phyloP scores from a whole-genome alignment of 2,888 invertebrate genomes.

The Acleris literana region DNA sequence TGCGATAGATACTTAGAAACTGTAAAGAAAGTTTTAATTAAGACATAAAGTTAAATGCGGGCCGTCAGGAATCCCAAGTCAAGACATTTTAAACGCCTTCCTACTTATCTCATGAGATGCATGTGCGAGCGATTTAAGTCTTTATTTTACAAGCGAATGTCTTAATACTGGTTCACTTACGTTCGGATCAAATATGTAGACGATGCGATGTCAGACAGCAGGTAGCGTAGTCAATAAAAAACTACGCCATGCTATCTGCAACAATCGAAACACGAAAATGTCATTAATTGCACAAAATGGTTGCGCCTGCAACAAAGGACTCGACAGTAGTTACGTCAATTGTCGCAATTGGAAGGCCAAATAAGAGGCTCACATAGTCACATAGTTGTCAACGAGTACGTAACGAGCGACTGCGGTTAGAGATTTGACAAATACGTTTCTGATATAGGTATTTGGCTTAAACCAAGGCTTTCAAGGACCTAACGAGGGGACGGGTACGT shows the following conservation, averaged over 20 bases:
- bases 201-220: slow-evolving; percentile 42
- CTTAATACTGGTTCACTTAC: slow-evolving; percentile 14
- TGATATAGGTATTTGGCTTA: neutral
- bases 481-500: slow-evolving; percentile 7
- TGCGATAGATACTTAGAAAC: slow-evolving; percentile 15
- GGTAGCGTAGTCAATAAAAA: slow-evolving; percentile 42
- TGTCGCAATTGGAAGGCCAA: slow-evolving; percentile 9
- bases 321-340: slow-evolving; percentile 5
- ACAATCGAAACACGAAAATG: slow-evolving; percentile 49
- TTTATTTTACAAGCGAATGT: neutral
- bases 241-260: slow-evolving; percentile 67
- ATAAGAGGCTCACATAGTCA: too few species aligned
- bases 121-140: neutral
- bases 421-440: neutral
- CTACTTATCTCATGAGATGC: slow-evolving; percentile 1
- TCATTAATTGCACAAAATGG: slow-evolving; percentile 15
- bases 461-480: slow-evolving; percentile 14
- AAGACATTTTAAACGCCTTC: neutral
- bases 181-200: slow-evolving; percentile 26
- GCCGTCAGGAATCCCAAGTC: neutral
- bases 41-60: slow-evolving; percentile 7
- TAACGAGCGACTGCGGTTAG: neutral
- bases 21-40: slow-evolving; percentile 24
- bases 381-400: neutral
- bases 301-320: slow-evolving; percentile 12